These are phyloP conservation scores for Diadegma fenestrale DNA, from an alignment of 2,888 invertebrate genomes.

Conservation along the genomic window DNA sequence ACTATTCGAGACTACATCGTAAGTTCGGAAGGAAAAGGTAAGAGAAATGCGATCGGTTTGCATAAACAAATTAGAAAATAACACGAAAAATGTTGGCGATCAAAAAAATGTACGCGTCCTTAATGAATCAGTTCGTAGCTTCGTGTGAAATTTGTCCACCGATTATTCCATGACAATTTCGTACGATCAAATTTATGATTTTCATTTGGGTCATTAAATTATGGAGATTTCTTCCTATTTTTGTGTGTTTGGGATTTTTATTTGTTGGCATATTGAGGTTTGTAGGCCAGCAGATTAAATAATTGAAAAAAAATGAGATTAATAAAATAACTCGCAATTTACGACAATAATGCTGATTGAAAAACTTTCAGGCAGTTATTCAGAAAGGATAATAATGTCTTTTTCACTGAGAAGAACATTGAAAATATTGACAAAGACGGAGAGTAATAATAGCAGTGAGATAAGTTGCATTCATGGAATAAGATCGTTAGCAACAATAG, in stretches of 20 bases:
- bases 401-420: slow-evolving; percentile 90
- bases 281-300: too few species aligned
- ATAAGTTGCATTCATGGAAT: slow-evolving; percentile 91
- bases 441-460: slow-evolving; percentile 83
- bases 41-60: background rate
- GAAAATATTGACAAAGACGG: slow-evolving; percentile 86
- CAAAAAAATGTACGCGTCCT: background rate
- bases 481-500: slow-evolving; percentile 88
- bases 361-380: slow-evolving; percentile 78
- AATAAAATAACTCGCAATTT: background rate
- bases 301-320: background rate
- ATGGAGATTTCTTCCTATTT: too few species aligned
- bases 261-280: too few species aligned
- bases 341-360: background rate
- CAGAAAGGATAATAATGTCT: slow-evolving; percentile 85
- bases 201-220: too few species aligned
- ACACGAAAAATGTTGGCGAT: background rate
- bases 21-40: slow-evolving; percentile 79
- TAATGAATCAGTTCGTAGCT: background rate
- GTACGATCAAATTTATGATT: too few species aligned
- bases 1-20: slow-evolving; percentile 80
- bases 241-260: too few species aligned
- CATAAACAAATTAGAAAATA: background rate
- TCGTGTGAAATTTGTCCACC: background rate
- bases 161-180: too few species aligned